phyloP scores from a whole-genome alignment of 2,113 vertebrate species.

The Ginglymostoma cirratum region DNA sequence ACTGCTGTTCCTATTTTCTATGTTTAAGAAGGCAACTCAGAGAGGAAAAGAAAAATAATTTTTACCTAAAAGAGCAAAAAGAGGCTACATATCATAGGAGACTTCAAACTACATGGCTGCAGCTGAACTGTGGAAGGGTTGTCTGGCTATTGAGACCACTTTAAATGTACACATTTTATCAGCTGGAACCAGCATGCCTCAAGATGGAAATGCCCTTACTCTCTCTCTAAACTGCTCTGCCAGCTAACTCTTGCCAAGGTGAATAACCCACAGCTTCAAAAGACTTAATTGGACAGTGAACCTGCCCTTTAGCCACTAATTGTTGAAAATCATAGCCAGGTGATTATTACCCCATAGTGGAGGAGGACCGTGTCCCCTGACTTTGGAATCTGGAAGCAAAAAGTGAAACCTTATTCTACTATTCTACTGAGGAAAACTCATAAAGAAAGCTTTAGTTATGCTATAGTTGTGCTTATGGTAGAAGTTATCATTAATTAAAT shows the following conservation, averaged over 20 bases:
- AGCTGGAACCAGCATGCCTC: neutral
- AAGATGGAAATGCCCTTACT: neutral
- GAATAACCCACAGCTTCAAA: neutral
- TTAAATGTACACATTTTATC: neutral
- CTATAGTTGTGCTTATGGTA: neutral
- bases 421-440: neutral
- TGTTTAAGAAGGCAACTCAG: no score
- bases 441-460: neutral
- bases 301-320: neutral
- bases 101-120: no score
- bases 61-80: no score
- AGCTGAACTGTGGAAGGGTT: no score
- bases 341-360: neutral
- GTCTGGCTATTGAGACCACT: neutral
- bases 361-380: neutral
- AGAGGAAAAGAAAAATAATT: no score
- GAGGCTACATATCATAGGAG: no score
- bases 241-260: neutral
- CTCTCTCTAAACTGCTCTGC: neutral
- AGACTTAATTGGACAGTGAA: neutral
- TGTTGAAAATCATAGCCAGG: neutral
- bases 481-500: neutral
- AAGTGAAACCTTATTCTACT: neutral
- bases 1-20: no score
- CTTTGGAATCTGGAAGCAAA: neutral